These are phyloP conservation scores for Deroplatys truncata DNA, from an alignment of 2,888 invertebrate species.

Conservation along the genomic window DNA sequence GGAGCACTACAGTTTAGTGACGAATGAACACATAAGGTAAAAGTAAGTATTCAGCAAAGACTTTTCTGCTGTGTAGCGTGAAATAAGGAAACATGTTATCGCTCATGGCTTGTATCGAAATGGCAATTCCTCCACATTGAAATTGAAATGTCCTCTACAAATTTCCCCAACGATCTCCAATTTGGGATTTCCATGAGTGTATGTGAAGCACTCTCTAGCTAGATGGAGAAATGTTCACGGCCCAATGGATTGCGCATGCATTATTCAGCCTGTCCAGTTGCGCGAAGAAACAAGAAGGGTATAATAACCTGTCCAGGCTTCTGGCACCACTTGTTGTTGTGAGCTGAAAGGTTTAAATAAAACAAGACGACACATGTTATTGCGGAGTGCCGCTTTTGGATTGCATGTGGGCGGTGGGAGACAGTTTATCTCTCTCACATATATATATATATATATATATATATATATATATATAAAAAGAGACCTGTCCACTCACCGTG, in stretches of 20 bases:
- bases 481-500: too few species aligned
- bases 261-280: background rate
- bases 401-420: background rate
- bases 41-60: too few species aligned
- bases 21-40: too few species aligned
- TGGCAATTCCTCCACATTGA: background rate
- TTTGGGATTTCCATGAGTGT: background rate
- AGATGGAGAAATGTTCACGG: background rate
- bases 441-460: background rate
- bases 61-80: too few species aligned
- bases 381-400: background rate
- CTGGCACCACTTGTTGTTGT: background rate
- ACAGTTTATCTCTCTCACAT: background rate
- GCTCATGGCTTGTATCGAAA: background rate
- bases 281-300: background rate
- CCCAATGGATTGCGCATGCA: background rate
- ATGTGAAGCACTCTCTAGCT: background rate
- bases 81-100: background rate
- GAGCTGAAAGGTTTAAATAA: background rate
- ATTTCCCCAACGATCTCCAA: background rate
- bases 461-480: background rate
- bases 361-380: background rate
- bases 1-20: too few species aligned
- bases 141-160: background rate
- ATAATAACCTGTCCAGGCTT: background rate